phyloP scores from a whole-genome alignment of 2,797 vertebrate genomes.

The Pempheris klunzingeri region DNA sequence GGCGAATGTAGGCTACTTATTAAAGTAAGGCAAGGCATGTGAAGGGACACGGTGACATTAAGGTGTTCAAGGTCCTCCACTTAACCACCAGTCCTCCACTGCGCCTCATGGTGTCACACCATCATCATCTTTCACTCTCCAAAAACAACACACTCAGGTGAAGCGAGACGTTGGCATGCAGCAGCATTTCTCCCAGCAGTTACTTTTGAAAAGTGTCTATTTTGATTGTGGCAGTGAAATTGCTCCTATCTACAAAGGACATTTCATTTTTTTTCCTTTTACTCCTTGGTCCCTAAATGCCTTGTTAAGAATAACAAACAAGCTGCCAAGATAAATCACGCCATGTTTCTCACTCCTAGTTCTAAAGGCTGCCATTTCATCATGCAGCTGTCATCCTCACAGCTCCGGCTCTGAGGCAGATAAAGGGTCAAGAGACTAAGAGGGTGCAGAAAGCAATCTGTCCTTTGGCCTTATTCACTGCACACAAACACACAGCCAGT shows the following conservation, averaged over 20 bases:
- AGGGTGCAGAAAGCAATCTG: slow-evolving; percentile 34
- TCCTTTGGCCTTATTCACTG: slow-evolving; percentile 5
- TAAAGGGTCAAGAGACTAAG: slow-evolving; percentile 43
- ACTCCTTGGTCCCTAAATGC: slow-evolving; percentile 48
- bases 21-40: no score
- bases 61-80: slow-evolving; percentile 28
- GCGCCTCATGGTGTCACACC: slow-evolving; percentile 30
- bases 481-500: slow-evolving; percentile 22
- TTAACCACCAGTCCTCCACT: slow-evolving; percentile 27
- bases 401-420: slow-evolving; percentile 35
- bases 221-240: slow-evolving; percentile 60
- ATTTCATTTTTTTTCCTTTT: slow-evolving; percentile 34
- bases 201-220: slow-evolving; percentile 62
- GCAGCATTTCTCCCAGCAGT: slow-evolving; percentile 37
- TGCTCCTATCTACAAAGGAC: slow-evolving; percentile 53
- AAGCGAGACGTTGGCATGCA: slow-evolving; percentile 21
- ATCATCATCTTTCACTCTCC: slow-evolving; percentile 31
- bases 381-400: slow-evolving; percentile 52
- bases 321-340: slow-evolving; percentile 65
- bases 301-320: slow-evolving; percentile 76
- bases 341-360: slow-evolving; percentile 51
- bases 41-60: background rate
- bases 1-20: no score
- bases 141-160: slow-evolving; percentile 61
- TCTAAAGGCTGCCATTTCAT: slow-evolving; percentile 52